These are phyloP conservation scores for Ditula angustiorana DNA, from an alignment of 2,888 invertebrate species.

Conservation along the genomic window DNA sequence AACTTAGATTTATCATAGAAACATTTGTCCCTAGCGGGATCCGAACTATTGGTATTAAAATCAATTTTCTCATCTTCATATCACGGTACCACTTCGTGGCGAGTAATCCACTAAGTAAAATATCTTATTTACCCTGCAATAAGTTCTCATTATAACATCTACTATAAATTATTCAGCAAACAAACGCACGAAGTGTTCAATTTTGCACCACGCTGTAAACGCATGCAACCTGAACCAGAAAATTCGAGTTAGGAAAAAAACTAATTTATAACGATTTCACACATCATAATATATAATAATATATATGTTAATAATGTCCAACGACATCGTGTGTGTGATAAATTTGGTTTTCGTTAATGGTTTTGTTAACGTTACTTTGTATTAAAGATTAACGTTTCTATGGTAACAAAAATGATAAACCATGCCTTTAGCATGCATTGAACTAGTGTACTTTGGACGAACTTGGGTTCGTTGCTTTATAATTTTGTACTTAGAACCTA, in stretches of 20 bases:
- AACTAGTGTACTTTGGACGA: background rate
- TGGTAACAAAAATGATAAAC: background rate
- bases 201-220: background rate
- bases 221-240: slow-evolving; percentile 18
- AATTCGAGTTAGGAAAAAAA: background rate
- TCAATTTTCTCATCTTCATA: too few species aligned
- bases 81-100: slow-evolving; percentile 15
- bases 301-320: too few species aligned
- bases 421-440: background rate
- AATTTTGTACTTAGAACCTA: too few species aligned
- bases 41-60: too few species aligned
- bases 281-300: background rate
- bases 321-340: background rate
- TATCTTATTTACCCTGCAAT: background rate
- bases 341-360: background rate
- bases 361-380: background rate
- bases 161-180: slow-evolving; percentile 9
- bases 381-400: background rate
- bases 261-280: background rate
- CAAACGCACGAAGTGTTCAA: background rate
- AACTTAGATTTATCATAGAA: too few species aligned
- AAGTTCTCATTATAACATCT: background rate
- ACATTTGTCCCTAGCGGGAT: too few species aligned
- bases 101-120: background rate
- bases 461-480: background rate